A percentile compares a stretch with the other conserved stretches of the same genome.
phyloP scores from a whole-genome alignment of 1,140 invertebrate genomes.

The Lepidurus packardi region DNA sequence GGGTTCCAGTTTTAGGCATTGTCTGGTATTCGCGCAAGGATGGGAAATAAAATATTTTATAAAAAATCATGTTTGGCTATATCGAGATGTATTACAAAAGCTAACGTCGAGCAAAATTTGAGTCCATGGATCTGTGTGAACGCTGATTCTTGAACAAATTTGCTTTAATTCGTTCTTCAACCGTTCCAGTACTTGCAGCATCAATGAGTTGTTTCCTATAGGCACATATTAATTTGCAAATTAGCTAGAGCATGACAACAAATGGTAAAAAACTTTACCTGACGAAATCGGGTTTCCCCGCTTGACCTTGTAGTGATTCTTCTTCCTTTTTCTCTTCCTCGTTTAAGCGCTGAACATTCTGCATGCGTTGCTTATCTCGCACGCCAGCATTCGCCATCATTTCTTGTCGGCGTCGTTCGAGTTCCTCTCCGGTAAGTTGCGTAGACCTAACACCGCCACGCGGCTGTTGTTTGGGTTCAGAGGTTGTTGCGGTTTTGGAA shows the following conservation, averaged over 20 bases:
- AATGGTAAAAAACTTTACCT: neutral
- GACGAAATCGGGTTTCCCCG: neutral
- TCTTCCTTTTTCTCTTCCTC: slow-evolving; percentile 15
- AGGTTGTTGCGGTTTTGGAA: neutral
- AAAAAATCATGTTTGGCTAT: neutral
- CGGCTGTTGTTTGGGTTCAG: neutral
- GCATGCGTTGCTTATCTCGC: neutral
- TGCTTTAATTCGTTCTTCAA: neutral
- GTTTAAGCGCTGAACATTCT: neutral
- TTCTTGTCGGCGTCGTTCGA: neutral
- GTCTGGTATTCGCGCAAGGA: neutral
- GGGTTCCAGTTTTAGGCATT: neutral
- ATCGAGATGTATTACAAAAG: neutral
- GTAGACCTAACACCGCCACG: neutral
- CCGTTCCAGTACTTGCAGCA: slow-evolving; percentile 1
- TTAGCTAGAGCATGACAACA: neutral
- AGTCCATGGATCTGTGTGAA: slow-evolving; percentile 8
- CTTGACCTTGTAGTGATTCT: neutral
- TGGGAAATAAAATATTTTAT: neutral
- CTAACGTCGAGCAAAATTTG: neutral
- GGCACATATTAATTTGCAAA: neutral
- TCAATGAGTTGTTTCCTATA: neutral
- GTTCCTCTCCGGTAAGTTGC: neutral
- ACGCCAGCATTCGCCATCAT: neutral
- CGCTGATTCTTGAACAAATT: neutral